Evolutionary conservation across 2,113 vertebrate species (phyloP).

Genomic region (Loxodonta africana): DNA sequence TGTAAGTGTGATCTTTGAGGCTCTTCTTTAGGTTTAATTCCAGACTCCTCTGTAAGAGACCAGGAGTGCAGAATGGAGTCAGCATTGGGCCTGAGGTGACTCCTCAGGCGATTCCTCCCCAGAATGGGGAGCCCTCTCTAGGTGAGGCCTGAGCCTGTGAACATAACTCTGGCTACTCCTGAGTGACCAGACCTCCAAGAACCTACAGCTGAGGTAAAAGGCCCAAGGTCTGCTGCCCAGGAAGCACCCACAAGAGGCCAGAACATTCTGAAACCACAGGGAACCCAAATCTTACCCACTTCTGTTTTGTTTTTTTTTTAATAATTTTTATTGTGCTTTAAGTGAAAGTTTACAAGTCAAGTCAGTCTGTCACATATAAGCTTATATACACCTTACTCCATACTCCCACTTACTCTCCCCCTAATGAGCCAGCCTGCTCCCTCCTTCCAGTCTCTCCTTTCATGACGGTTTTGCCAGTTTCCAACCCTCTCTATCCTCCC

Average conservation of each 20-base stretch:
- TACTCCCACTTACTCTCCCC: too few relatives aligned
- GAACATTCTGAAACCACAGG: background rate
- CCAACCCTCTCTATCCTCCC: too few relatives aligned
- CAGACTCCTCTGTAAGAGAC: background rate
- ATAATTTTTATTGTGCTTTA: too few relatives aligned
- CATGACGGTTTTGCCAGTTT: too few relatives aligned
- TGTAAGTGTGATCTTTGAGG: background rate
- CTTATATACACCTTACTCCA: too few relatives aligned
- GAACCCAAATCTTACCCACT: background rate
- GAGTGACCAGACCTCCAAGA: background rate
- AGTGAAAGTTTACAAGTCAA: too few relatives aligned
- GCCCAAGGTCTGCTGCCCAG: background rate
- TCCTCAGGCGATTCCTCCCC: background rate
- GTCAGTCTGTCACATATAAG: too few relatives aligned
- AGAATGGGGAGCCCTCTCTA: background rate
- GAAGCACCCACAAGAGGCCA: background rate
- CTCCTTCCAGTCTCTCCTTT: too few relatives aligned
- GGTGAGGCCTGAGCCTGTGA: background rate
- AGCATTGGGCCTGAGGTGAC: accelerated
- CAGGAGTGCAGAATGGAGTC: background rate
- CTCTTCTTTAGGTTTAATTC: background rate
- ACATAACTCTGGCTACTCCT: background rate
- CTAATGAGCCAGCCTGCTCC: too few relatives aligned
- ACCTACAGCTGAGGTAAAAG: background rate
- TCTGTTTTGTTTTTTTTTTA: background rate